Percentiles rank a stretch among this genome's conserved stretches.
These are phyloP conservation scores for Macrocentrus cingulum DNA, from an alignment of 1,140 invertebrate species.

Conservation along the genomic window DNA sequence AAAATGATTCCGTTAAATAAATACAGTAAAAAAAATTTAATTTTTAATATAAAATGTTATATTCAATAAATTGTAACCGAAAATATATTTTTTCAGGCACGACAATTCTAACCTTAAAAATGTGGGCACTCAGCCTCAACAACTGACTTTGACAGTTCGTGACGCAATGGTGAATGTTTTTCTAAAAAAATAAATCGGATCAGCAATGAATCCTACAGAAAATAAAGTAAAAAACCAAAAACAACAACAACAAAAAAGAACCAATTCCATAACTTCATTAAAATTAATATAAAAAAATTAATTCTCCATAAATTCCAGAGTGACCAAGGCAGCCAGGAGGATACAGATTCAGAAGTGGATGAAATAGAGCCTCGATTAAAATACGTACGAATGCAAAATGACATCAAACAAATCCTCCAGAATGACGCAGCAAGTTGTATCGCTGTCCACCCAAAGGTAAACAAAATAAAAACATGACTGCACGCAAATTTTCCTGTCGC, in stretches of 20 bases:
- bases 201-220: neutral
- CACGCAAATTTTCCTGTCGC: slow-evolving; percentile 30
- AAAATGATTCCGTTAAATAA: no score
- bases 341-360: slow-evolving; percentile 59
- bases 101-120: no score
- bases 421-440: slow-evolving; percentile 90
- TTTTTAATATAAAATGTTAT: no score
- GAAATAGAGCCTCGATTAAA: slow-evolving; percentile 92
- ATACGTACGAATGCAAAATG: slow-evolving; percentile 86
- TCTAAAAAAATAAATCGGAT: neutral
- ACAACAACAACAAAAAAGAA: neutral
- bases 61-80: no score
- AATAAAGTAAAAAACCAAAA: neutral
- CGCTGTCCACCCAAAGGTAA: slow-evolving; percentile 87
- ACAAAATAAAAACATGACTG: neutral
- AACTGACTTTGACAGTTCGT: no score
- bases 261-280: neutral
- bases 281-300: neutral
- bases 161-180: no score
- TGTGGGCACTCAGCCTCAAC: no score
- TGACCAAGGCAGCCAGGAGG: slow-evolving; percentile 46
- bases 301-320: slow-evolving; percentile 32
- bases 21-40: no score
- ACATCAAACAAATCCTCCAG: slow-evolving; percentile 80
- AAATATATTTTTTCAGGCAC: no score